phyloP scores from a whole-genome alignment of 2,888 invertebrate species.

The Ditula angustiorana region DNA sequence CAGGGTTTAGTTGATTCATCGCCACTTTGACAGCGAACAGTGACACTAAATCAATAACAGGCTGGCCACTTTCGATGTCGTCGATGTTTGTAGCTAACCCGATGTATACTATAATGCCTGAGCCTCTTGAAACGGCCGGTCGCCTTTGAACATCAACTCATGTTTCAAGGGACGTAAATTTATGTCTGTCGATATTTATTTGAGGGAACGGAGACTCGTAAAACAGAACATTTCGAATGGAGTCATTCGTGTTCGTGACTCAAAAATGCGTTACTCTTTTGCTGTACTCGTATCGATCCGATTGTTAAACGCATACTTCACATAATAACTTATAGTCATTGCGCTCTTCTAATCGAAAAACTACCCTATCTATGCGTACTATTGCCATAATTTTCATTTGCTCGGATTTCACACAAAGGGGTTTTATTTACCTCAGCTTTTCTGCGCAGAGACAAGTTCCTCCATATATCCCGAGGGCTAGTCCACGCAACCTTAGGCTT shows the following conservation, averaged over 20 bases:
- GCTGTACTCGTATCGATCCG: neutral
- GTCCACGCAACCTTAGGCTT: constrained; percentile 80
- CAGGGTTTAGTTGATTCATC: constrained; percentile 45
- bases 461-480: constrained; percentile 81
- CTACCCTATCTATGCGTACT: neutral
- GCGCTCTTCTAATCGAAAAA: neutral
- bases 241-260: neutral
- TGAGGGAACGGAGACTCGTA: constrained; percentile 9
- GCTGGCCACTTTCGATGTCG: constrained; percentile 33
- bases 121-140: constrained; percentile 5
- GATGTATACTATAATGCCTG: constrained; percentile 17
- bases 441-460: constrained; percentile 78
- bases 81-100: constrained; percentile 28
- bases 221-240: constrained; percentile 11
- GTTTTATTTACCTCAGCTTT: constrained; percentile 74
- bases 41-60: constrained; percentile 52
- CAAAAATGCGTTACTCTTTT: neutral
- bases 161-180: constrained; percentile 21
- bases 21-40: constrained; percentile 44
- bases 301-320: neutral
- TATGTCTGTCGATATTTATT: constrained; percentile 27
- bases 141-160: constrained; percentile 25
- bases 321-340: neutral
- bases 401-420: neutral
- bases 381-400: neutral